Evolutionary conservation across 2,797 vertebrate genomes (phyloP).

Genomic region (Leucoraja ocellata): DNA sequence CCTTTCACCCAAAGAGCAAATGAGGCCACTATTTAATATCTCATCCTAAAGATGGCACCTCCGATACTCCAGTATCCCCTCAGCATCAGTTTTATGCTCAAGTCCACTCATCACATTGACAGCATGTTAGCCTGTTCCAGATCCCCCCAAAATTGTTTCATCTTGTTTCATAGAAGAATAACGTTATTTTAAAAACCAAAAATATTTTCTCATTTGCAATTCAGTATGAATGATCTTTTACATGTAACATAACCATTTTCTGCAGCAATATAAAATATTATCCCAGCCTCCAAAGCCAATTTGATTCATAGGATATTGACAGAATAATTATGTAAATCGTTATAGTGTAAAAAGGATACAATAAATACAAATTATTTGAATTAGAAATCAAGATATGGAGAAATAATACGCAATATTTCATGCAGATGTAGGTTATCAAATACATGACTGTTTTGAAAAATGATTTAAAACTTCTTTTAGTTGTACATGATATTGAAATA

Average conservation of each 20-base stretch:
- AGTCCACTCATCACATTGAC: no score
- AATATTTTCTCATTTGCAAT: slow-evolving; percentile 10
- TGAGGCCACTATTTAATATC: no score
- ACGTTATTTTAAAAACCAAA: neutral
- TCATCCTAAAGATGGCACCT: no score
- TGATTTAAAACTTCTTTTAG: neutral
- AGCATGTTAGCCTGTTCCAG: neutral
- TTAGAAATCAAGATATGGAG: neutral
- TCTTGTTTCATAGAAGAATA: neutral
- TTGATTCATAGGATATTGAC: neutral
- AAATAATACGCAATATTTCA: neutral
- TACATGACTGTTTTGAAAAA: neutral
- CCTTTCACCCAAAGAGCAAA: no score
- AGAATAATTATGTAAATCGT: slow-evolving; percentile 2
- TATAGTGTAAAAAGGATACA: neutral
- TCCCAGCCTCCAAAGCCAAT: neutral
- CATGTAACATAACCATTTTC: neutral
- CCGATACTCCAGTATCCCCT: no score
- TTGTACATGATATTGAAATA: neutral
- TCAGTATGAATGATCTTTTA: neutral
- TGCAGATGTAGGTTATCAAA: neutral
- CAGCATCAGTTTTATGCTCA: no score
- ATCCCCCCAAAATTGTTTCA: no score
- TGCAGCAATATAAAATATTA: neutral
- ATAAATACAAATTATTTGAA: neutral